A percentile compares a stretch with the other conserved stretches of the same genome.
Evolutionary conservation across 2,113 vertebrate genomes (phyloP).

Genomic region (Galemys pyrenaicus): DNA sequence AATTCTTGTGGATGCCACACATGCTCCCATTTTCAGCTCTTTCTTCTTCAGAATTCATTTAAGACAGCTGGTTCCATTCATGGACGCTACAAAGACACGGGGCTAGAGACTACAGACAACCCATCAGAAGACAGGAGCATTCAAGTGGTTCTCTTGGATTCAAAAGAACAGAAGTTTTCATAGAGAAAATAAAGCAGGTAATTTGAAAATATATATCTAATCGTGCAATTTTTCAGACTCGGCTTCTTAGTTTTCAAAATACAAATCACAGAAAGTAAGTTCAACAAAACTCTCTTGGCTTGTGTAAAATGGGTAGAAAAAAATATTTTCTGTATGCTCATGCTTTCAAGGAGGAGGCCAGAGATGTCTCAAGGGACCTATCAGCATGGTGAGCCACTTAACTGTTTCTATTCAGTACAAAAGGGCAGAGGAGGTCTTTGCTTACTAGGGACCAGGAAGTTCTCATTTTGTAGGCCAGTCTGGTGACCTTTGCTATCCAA

Average conservation of each 20-base stretch:
- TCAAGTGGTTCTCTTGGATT: background rate
- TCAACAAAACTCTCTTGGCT: conserved; percentile 7
- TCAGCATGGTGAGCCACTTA: background rate
- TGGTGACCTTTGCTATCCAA: background rate
- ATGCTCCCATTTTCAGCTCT: background rate
- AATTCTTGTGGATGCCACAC: background rate
- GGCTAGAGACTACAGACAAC: background rate
- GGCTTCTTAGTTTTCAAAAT: background rate
- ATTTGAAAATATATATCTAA: background rate
- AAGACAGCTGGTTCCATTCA: background rate
- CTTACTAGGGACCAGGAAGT: background rate
- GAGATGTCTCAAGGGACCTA: background rate
- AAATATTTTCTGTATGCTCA: background rate
- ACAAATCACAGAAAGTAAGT: background rate
- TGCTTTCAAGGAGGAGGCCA: conserved; percentile 12
- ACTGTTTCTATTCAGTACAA: background rate
- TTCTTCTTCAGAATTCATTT: conserved; percentile 39
- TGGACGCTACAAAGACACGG: background rate
- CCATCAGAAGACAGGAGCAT: background rate
- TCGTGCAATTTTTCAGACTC: background rate
- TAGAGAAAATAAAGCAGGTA: background rate
- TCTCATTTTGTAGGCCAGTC: background rate
- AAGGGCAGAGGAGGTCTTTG: background rate
- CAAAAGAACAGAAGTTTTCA: background rate
- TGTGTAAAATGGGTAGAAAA: background rate